These are phyloP conservation scores for Grallaria varia DNA, from an alignment of 2,113 vertebrate species.

Conservation along the genomic window DNA sequence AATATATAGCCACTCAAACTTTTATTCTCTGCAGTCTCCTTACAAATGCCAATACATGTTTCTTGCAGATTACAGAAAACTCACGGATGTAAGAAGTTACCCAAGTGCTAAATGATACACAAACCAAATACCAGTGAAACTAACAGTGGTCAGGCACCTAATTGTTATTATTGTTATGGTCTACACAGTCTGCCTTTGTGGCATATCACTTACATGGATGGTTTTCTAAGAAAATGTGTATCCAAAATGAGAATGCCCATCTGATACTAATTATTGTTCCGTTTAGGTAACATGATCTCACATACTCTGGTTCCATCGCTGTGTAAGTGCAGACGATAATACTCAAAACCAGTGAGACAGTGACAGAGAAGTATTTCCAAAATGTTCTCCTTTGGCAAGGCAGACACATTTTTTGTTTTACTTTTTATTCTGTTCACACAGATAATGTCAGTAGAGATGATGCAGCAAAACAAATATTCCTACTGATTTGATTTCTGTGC, in stretches of 20 bases:
- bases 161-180: not conserved
- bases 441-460: not conserved
- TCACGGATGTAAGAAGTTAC: not conserved
- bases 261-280: not conserved
- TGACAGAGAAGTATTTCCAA: not conserved
- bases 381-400: not conserved
- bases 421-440: not conserved
- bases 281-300: not conserved
- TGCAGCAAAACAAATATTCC: not conserved
- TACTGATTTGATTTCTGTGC: not conserved
- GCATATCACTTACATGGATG: not conserved
- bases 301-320: rapidly evolving
- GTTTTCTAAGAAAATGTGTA: not conserved
- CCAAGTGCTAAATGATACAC: not conserved
- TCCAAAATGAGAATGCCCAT: not conserved
- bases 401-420: not conserved
- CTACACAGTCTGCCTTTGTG: not conserved
- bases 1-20: not conserved
- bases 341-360: not conserved
- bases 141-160: not conserved
- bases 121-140: not conserved
- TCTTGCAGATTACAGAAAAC: not conserved
- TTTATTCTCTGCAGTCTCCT: not conserved
- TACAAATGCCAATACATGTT: not conserved
- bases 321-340: not conserved